Evolutionary conservation across 2,888 invertebrate genomes (phyloP), one percentile per base, ranked within the genome.

Genomic region (Leucophenga maculata): DNA sequence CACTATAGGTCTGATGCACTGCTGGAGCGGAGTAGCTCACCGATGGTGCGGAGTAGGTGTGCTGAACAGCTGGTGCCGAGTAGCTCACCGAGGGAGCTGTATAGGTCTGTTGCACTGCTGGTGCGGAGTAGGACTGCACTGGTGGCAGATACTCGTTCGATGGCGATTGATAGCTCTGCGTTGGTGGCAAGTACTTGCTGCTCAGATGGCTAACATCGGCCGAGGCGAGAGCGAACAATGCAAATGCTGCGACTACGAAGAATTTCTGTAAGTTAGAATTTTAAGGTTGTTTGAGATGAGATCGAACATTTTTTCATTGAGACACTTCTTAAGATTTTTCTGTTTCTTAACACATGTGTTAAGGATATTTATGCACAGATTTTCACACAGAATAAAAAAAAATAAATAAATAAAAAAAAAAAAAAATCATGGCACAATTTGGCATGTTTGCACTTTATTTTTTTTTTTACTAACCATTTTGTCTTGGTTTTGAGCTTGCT

Each of bases 131-230:
- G 71, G 67, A 71, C 1, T 75, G 79, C 54, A 75, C 75, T 8
- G 85, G 83, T 8, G 86, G 86, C 78, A 86, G 72, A 67, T 86
- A 86, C 69, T 85, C 84, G 65, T 75, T 83, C 31, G 73, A 65
- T 8, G 72, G 67, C 16, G 66, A 68, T 18, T 69, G 72, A 57
- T 68, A 74, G 71, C 69, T 75, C 72, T 78, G 77, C 22, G 39
- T 69, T 13, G 86, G 85, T 32, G 86, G 86, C 80, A 86, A 75
- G 64, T 86, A 86, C 46, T 73, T 73, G 69, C 74, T 84, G 52
- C 77, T 22, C 78, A 87, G 77, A 67, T 87, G 87, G 77, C 87
- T 87, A 26, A 87, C 87, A 83, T 87, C 87, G 78, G 87, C 88
- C 39, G 84, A 77, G 69, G 81, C 86, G 77, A 82, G 73, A 74